Conservation (phyloP, 2,797 vertebrate species). For the Avahi laniger region DNA sequence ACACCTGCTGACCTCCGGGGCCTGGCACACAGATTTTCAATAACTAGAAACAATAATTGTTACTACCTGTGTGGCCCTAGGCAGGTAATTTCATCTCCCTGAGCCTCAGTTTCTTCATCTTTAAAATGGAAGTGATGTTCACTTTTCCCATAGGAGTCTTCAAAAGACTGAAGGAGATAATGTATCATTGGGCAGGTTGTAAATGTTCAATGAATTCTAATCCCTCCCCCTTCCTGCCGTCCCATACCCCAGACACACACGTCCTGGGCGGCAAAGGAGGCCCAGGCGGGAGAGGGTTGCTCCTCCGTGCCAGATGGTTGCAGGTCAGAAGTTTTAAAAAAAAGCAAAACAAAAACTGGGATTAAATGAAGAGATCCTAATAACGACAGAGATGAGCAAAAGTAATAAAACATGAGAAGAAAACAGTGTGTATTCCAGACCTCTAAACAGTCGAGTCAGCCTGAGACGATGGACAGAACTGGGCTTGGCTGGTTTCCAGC, state of each 20-base stretch:
- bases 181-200: neutral
- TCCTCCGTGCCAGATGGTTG: neutral
- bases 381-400: neutral
- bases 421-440: neutral
- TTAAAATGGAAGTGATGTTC: neutral
- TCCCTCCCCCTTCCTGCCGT: neutral
- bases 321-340: neutral
- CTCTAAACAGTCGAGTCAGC: neutral
- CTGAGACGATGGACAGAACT: neutral
- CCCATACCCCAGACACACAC: no score
- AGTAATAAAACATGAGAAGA: conserved; percentile 14
- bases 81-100: neutral
- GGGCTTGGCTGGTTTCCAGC: neutral
- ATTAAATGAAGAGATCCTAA: neutral
- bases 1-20: neutral
- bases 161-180: neutral
- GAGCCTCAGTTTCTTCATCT: neutral
- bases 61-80: neutral
- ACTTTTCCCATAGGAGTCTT: neutral
- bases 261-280: neutral
- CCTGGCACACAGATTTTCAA: neutral
- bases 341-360: neutral
- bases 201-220: neutral
- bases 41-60: neutral
- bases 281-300: neutral